Conservation (phyloP, 2,113 vertebrate genomes). For the Corydoras sp. region DNA sequence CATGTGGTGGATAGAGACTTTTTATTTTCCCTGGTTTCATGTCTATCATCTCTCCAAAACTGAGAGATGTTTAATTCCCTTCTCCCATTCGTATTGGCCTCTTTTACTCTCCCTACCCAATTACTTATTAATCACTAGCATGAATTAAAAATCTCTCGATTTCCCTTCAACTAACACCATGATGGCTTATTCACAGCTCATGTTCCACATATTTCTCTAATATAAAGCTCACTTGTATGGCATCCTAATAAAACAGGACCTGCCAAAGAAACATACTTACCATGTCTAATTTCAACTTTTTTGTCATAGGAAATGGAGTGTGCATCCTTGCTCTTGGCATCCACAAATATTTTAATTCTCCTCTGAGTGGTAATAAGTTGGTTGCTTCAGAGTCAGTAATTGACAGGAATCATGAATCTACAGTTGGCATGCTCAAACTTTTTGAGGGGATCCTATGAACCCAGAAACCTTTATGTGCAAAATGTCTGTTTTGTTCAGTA, state of each 20-base stretch:
- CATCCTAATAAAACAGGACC: conserved; percentile 3
- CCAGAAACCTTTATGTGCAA: background rate
- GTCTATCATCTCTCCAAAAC: conserved; percentile 7
- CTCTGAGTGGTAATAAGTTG: background rate
- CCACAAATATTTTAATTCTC: background rate
- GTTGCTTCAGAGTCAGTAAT: background rate
- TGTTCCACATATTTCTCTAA: conserved; percentile 11
- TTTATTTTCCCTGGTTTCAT: background rate
- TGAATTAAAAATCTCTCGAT: conserved; percentile 45
- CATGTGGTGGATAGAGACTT: conserved; percentile 5
- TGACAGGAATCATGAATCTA: background rate
- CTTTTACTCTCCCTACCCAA: conserved; percentile 24
- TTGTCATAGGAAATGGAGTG: background rate
- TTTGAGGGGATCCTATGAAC: background rate
- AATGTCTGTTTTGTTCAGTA: conserved; percentile 4
- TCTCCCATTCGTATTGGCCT: conserved; percentile 11
- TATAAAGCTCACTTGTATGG: conserved; percentile 21
- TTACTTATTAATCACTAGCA: conserved; percentile 43
- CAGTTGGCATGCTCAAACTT: background rate
- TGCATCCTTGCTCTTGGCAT: background rate
- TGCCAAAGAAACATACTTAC: background rate
- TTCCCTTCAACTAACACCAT: conserved; percentile 36
- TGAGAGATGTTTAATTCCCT: conserved; percentile 16
- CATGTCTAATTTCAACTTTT: background rate
- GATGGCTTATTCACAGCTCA: conserved; percentile 20